Base-by-base conservation (phyloP, 2,888 invertebrate species). In the Drosophila pegasa region DNA sequence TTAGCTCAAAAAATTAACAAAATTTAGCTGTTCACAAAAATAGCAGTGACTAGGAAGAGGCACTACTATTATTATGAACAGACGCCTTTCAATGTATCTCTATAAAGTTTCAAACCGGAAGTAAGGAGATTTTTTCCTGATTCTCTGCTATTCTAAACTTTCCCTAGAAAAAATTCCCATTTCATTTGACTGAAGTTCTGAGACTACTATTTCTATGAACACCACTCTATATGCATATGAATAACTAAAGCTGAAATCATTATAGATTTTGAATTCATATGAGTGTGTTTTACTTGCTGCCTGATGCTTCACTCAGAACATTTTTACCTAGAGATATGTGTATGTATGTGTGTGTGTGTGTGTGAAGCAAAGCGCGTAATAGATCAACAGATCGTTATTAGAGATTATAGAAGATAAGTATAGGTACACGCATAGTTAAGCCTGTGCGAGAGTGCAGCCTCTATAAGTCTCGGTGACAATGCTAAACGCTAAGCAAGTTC, bases 401-500 rank as follows among this genome's bases (percentile, higher is more conserved):
- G 16, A 12, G 10, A 45, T 9, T 45, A 59, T 58, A 29, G 29
- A 22, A 22, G 27, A 40, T 48, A 48, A 38, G 20, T 58, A 25
- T 48, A 57, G 50, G 48, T 56, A 62, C 58, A 52, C 40, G 54
- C 40, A 35, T 35, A 33, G 38, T 59, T 29, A 41, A 29, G 35
- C 45, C 18, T 31, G 62, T 65, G 41, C 43, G 16, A 29, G 18
- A 48, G 18, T 48, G 27, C 47, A 18, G 4, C 29, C 47, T 10
- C 62, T 50, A 56, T 48, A 29, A 67, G 70, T 74, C 57, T 67
- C 67, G 47, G 22, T n/a, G 65, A 65, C 33, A 64, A 52, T 58
- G 56, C 60, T 60, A 66, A 75, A 76, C 4, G 67, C 66, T 61
- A 73, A 71, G 64, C 71, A 66, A 69, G 31, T 79, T 62, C 47